Base-by-base conservation (phyloP, 2,888 invertebrate genomes). In the Orthosia gothica region DNA sequence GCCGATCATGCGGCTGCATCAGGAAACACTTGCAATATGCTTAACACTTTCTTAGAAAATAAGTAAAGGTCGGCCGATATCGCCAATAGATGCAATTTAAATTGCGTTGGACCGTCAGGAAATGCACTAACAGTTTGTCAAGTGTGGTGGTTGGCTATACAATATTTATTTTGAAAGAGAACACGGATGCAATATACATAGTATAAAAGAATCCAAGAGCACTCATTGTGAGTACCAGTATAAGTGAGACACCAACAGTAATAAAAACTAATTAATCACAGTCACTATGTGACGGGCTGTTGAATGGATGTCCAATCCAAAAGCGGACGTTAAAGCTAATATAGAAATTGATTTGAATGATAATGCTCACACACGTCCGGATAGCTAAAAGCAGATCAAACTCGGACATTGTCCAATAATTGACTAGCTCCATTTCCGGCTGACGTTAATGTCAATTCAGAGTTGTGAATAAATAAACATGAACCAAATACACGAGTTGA, bases 381-480 rank as follows among this genome's bases (percentile, higher is more conserved):
- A 55, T 23, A 58, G 65, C 23, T 57, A 18, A 62, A 76, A 77
- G 55, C 79, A 65, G 64, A 69, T 62, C 62, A 32, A 52, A 71
- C 64, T 67, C 70, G 77, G 70, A 57, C 54, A 65, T 66, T 64
- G 70, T 54, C 82, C 71, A 76, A 82, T 79, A 69, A 81, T 75
- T 69, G 76, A 79, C 69, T 65, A 69, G 40, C 18, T 50, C 65
- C 52, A 81, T 81, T 79, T 79, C 65, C 76, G 81, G 26, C 16
- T 23, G 18, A 65, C 52, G 68, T 65, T 69, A 74, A 75, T 75
- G 76, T 65, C 79, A 65, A 69, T 81, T 47, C 58, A 54, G 58
- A 55, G 58, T 64, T 59, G 23, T 74, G 78, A 74, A 78, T 81
- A 55, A 81, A 81, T 78, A 64, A 78, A 81, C 81, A 74, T 54